These are phyloP conservation scores for Tolmerus cingulatus DNA, from an alignment of 2,888 invertebrate species.

Conservation along the genomic window DNA sequence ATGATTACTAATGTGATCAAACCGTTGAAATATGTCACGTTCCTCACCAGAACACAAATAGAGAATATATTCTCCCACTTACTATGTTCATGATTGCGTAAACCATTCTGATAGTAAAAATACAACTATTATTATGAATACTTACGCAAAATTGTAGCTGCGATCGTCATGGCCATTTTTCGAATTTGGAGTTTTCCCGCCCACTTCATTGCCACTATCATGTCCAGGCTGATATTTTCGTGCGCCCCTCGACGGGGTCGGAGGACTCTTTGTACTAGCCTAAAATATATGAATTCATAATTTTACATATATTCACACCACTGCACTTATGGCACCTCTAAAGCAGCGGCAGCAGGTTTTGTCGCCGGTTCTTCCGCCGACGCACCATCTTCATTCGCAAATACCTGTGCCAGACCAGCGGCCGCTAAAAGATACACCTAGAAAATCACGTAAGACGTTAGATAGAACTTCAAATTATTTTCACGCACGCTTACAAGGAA, in stretches of 20 bases:
- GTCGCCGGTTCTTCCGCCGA: background rate
- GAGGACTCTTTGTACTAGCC: background rate
- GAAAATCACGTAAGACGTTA: background rate
- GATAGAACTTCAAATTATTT: background rate
- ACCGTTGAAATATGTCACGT: background rate
- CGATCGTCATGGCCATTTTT: background rate
- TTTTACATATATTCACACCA: background rate
- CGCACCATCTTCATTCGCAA: background rate
- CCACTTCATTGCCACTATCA: background rate
- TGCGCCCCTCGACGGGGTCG: background rate
- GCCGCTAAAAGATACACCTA: background rate
- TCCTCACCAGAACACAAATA: background rate
- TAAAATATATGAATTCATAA: background rate
- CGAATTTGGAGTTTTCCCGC: background rate
- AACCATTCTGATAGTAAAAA: background rate
- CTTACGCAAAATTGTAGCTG: conserved; percentile 29
- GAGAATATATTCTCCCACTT: background rate
- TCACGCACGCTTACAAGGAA: background rate
- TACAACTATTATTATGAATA: background rate
- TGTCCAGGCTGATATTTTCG: background rate
- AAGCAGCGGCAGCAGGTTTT: background rate
- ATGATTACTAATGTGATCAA: background rate
- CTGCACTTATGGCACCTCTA: background rate
- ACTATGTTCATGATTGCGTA: background rate
- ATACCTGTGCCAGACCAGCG: background rate